These are phyloP conservation scores for Nipponia nippon DNA, from an alignment of 2,113 vertebrate genomes.

Conservation along the genomic window DNA sequence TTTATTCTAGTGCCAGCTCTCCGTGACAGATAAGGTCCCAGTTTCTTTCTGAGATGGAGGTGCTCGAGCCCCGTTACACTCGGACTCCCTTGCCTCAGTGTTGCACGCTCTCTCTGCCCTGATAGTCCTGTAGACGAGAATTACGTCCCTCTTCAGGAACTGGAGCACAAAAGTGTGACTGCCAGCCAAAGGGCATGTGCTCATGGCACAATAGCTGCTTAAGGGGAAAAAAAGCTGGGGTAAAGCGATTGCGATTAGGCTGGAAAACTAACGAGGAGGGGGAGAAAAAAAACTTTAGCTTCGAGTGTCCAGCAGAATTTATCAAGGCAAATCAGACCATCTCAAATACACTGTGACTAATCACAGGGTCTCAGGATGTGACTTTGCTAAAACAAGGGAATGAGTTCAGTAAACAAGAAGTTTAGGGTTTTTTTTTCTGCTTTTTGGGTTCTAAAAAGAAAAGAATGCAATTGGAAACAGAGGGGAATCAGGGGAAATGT, in stretches of 20 bases:
- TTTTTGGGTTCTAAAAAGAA: neutral
- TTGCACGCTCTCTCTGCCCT: neutral
- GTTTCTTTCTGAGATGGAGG: neutral
- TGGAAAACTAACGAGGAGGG: neutral
- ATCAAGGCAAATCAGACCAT: neutral
- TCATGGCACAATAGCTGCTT: neutral
- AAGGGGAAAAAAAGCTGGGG: neutral
- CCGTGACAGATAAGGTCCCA: neutral
- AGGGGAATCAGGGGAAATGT: neutral
- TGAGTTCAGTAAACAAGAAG: neutral
- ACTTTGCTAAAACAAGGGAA: neutral
- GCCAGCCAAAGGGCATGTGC: neutral
- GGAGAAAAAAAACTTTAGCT: neutral
- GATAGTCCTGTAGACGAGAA: neutral
- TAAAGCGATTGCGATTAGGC: neutral
- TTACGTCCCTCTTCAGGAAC: neutral
- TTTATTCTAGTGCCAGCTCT: neutral
- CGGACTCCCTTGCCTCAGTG: neutral
- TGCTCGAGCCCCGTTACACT: neutral
- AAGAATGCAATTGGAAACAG: neutral
- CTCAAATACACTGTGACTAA: neutral
- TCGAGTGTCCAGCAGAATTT: neutral
- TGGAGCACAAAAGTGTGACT: neutral
- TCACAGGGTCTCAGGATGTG: neutral
- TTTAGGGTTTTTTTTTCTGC: fast-evolving